A percentile compares a stretch with the other conserved stretches of the same genome.
Conservation (phyloP, 2,113 vertebrate genomes). For the Herpailurus yagouaroundi region DNA sequence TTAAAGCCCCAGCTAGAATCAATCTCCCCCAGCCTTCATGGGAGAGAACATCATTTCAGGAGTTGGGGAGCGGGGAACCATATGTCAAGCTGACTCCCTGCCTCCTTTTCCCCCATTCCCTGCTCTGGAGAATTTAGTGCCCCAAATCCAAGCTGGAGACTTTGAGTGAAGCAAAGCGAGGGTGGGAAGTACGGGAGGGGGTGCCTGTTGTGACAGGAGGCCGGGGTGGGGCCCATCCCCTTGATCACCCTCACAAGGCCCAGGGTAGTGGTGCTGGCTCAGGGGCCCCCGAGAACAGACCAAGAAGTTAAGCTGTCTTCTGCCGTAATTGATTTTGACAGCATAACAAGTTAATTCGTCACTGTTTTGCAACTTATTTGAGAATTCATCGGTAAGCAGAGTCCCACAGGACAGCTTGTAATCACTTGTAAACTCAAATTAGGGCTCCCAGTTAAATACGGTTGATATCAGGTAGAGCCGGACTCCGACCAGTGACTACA, state of each 20-base stretch:
- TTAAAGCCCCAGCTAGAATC: slow-evolving; percentile 63
- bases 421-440: slow-evolving; percentile 95
- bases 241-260: not conserved
- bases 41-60: not conserved
- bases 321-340: slow-evolving; percentile 97
- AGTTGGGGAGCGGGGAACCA: not conserved
- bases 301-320: slow-evolving; percentile 91
- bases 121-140: slow-evolving; percentile 5
- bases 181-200: not conserved
- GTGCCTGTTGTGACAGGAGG: not conserved
- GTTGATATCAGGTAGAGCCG: slow-evolving; percentile 91
- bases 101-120: not conserved
- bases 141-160: not conserved
- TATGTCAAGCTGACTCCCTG: not conserved
- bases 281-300: not conserved
- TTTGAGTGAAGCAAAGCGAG: not conserved
- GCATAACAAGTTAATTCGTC: slow-evolving; percentile 95
- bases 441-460: slow-evolving; percentile 95
- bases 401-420: slow-evolving; percentile 93
- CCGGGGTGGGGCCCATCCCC: not conserved
- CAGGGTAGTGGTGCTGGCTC: not conserved
- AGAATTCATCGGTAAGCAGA: slow-evolving; percentile 88
- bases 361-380: slow-evolving; percentile 95
- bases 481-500: slow-evolving; percentile 89
- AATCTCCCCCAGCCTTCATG: slow-evolving; percentile 45